Evolutionary conservation across 2,888 invertebrate genomes (phyloP), one percentile per base, ranked within the genome.

Genomic region (Troides helena): DNA sequence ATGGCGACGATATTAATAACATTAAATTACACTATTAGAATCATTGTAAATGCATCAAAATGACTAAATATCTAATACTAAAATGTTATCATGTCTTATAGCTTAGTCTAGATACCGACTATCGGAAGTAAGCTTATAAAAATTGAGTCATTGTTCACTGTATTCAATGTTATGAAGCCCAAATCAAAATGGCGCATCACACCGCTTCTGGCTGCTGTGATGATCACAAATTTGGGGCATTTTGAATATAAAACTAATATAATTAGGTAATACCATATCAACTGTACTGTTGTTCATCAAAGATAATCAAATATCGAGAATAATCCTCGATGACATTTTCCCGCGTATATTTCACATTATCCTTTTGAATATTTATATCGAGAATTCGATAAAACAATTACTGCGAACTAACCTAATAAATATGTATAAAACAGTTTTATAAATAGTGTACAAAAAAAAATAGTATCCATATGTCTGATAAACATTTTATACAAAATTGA

Each of bases 41-140:
- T 74, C 46, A 72, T 76, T 81, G 81, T 85, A 85, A 85, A 85
- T 85, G 80, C 81, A 79, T 85, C 82, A 70, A 84, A 85, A 85
- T 76, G 71, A 80, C 78, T 80, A 80, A 73, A 77, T 71, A 73
- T 70, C 74, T 75, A 71, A 73, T 70, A 65, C 69, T 71, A 62
- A 67, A 71, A n/a, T 53, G 56, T 53, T 10, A 50, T 50, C 36
- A 63, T 8, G 21, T 58, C 30, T 18, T 12, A 7, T 12, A 6
- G 25, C 23, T 58, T 58, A 25, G 10, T 58, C 57, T 58, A 58
- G 12, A 58, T 14, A n/a, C 64, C 59, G 53, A 63, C 36, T 43
- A 61, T 30, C 18, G 25, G 36, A 39, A 43, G 56, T 17, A n/a
- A 14, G 21, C 7, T 23, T 58, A 58, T 7, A 25, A 58, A 58